A percentile compares a stretch with the other conserved stretches of the same genome.
These are phyloP conservation scores for Mimumesa dahlbomi DNA, from an alignment of 2,888 invertebrate genomes.

Conservation along the genomic window DNA sequence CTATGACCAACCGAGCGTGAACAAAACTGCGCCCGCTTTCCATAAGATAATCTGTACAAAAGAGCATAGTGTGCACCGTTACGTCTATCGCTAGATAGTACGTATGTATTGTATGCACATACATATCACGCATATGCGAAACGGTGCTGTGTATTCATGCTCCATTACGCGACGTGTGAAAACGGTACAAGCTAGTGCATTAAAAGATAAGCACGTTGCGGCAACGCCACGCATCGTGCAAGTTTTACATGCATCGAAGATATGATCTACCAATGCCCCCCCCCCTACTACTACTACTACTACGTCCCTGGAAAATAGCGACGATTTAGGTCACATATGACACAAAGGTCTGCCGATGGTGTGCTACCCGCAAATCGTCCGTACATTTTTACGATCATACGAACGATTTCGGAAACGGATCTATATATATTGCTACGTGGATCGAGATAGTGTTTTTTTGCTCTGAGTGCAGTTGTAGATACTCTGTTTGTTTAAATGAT, in stretches of 20 bases:
- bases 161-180: neutral
- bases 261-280: conserved; percentile 19
- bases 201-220: conserved; percentile 21
- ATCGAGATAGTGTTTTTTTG: too few relatives aligned
- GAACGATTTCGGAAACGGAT: too few relatives aligned
- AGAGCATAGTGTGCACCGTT: conserved; percentile 1
- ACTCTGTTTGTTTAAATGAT: too few relatives aligned
- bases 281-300: too few relatives aligned
- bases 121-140: too few relatives aligned
- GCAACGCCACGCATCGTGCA: neutral
- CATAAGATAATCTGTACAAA: conserved; percentile 2
- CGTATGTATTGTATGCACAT: too few relatives aligned
- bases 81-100: conserved; percentile 4
- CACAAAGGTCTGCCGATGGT: too few relatives aligned
- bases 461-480: too few relatives aligned
- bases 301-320: conserved; percentile 13
- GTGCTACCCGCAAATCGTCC: neutral
- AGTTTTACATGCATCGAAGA: conserved; percentile 6
- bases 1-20: neutral
- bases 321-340: conserved; percentile 20
- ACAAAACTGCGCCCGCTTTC: neutral
- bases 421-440: too few relatives aligned
- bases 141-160: neutral
- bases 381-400: too few relatives aligned
- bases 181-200: neutral